phyloP scores from a whole-genome alignment of 2,113 vertebrate species.

The Drymodes brunneopygia region DNA sequence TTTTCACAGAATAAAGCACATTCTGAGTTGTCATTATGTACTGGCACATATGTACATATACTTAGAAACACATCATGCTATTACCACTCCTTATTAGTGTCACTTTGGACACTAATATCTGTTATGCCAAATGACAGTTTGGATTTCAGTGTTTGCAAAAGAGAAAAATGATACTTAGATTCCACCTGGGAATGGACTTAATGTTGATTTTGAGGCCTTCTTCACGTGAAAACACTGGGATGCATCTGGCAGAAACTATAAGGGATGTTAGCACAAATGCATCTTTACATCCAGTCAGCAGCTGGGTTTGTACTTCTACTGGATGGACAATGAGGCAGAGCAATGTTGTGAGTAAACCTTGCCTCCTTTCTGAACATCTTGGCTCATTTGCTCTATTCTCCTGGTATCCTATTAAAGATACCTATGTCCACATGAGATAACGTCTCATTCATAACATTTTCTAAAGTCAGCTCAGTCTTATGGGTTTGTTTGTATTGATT shows the following conservation, averaged over 20 bases:
- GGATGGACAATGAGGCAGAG: not conserved
- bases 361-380: not conserved
- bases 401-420: not conserved
- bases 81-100: not conserved
- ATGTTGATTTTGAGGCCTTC: not conserved
- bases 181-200: not conserved
- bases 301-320: not conserved
- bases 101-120: not conserved
- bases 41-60: fast-evolving
- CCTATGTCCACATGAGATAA: not conserved
- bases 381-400: not conserved
- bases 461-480: not conserved
- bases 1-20: not conserved
- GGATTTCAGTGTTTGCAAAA: not conserved
- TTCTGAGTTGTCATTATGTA: not conserved
- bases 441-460: not conserved
- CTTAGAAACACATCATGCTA: not conserved
- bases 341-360: not conserved
- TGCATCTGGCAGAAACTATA: not conserved
- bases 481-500: not conserved
- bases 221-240: not conserved
- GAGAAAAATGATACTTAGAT: not conserved
- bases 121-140: not conserved
- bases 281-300: fast-evolving
- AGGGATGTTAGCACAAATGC: not conserved